A percentile compares a stretch with the other conserved stretches of the same genome.
Conservation (phyloP, 2,888 invertebrate species). For the Euzophera pinguis region DNA sequence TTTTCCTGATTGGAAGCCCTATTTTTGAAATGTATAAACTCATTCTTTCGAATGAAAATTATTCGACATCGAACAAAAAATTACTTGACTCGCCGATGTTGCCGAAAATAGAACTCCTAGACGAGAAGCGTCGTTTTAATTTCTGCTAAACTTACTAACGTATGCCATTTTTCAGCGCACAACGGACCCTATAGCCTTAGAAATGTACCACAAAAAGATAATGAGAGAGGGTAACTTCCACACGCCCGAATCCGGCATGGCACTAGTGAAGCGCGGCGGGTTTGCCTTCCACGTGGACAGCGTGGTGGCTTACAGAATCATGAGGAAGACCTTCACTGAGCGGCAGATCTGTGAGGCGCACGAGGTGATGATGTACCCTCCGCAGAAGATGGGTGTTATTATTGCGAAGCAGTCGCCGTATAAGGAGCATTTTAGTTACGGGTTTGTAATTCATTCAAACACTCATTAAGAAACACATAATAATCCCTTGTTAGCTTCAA, state of each 20-base stretch:
- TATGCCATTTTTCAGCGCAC: constrained; percentile 81
- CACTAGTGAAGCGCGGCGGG: constrained; percentile 80
- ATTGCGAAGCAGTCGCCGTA: constrained; percentile 82
- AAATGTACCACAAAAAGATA: constrained; percentile 81
- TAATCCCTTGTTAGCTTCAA: too few species aligned
- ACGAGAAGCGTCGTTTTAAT: too few species aligned
- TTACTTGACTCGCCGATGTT: too few species aligned
- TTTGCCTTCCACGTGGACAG: constrained; percentile 86
- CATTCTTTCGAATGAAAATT: too few species aligned
- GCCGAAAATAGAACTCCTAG: too few species aligned
- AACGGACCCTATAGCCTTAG: constrained; percentile 79
- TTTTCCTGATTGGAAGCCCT: too few species aligned
- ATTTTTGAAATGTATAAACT: too few species aligned
- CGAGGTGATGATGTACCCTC: constrained; percentile 81
- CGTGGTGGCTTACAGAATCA: constrained; percentile 83
- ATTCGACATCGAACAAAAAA: too few species aligned
- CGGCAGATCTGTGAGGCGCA: constrained; percentile 84
- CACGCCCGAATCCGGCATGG: constrained; percentile 77
- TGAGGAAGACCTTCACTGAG: constrained; percentile 82
- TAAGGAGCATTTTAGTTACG: constrained; percentile 80
- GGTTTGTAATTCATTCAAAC: constrained; percentile 75
- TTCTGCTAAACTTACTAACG: too few species aligned
- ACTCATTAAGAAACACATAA: too few species aligned
- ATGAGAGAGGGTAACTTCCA: constrained; percentile 66
- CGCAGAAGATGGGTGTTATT: constrained; percentile 78